Evolutionary conservation across 2,113 vertebrate genomes (phyloP), one percentile per base, ranked within the genome.

Genomic region (Hydrolagus affinis): DNA sequence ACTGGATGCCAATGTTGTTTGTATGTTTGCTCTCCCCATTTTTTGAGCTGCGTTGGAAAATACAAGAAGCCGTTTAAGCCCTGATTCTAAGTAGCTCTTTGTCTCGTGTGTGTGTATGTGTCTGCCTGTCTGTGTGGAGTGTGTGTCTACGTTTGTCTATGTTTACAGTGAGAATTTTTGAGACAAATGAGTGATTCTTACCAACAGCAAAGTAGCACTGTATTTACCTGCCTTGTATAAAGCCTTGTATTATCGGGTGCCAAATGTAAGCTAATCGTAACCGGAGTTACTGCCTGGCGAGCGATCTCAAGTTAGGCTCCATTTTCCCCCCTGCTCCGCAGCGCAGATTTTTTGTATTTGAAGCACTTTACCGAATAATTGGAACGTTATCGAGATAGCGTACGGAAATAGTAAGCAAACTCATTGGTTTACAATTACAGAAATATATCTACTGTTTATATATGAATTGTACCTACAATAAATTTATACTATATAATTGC

Each of bases 371-470:
- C 19, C 66, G 15, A 83, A 80, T 77, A 77, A 83, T 78, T 66
- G 28, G 73, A 60, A 80, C n/a, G 30, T 83, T 66, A 57, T 59
- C 60, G 19, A 75, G 44, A 44, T 44, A 32, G 32, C 30, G 66
- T 83, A 32, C 62, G 66, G 62, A 80, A 44, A 83, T 83, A 83
- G 62, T 2, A 64, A 83, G 78, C 25, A 83, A 83, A 66, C 23
- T 17, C 6, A 80, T 21, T 80, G 78, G 28, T 83, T 83, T 83
- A 17, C 78, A 30, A 66, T 83, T 44, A 44, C 44, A 44, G n/a
- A 80, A 66, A 74, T 71, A 80, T 83, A 66, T 83, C 66, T 83
- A 83, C 78, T 83, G 25, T 32, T 23, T 83, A 83, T 83, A 83
- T 83, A 83, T 66, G 17, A 83, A 68, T 32, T 68, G 8, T 75